Percentiles rank a stretch among this genome's conserved stretches.
phyloP scores from a whole-genome alignment of 1,140 invertebrate species.

The Harlomillsia oculata region DNA sequence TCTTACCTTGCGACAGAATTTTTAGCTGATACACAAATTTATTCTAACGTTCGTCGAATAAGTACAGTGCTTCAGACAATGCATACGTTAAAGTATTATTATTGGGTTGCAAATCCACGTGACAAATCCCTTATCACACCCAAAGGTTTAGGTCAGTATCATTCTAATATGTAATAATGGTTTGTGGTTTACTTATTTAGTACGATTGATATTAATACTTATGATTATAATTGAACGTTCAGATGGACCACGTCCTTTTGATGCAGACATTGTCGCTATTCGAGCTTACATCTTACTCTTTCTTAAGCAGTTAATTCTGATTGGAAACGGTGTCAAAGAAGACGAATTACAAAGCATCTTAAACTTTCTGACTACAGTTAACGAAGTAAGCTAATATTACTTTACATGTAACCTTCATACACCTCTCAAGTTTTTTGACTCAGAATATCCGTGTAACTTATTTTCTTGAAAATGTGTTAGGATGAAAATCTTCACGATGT shows the following conservation, averaged over 20 bases:
- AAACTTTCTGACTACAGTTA: slow-evolving; percentile 94
- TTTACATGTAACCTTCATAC: slow-evolving; percentile 1
- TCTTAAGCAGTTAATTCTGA: slow-evolving; percentile 91
- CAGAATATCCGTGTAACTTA: not conserved
- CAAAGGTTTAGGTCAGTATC: slow-evolving; percentile 74
- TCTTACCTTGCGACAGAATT: slow-evolving; percentile 97
- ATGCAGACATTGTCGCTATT: slow-evolving; percentile 88
- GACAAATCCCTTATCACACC: slow-evolving; percentile 88
- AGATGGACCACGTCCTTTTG: slow-evolving; percentile 86
- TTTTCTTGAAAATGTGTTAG: slow-evolving; percentile 42
- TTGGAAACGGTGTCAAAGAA: slow-evolving; percentile 92
- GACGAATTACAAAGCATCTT: slow-evolving; percentile 97
- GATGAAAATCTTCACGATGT: slow-evolving; percentile 99
- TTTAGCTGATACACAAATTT: slow-evolving; percentile 92
- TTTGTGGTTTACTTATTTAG: not conserved
- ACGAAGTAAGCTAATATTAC: slow-evolving; percentile 58
- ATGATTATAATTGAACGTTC: slow-evolving; percentile 23
- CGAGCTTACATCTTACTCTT: slow-evolving; percentile 90
- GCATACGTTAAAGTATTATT: slow-evolving; percentile 97
- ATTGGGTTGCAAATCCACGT: slow-evolving; percentile 94
- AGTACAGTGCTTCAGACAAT: slow-evolving; percentile 96
- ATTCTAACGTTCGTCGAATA: slow-evolving; percentile 89
- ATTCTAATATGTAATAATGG: not conserved
- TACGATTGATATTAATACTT: too few relatives aligned
- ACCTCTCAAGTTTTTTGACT: not conserved